phyloP scores from a whole-genome alignment of 2,888 invertebrate species.

The Agonopterix alstromeriana region DNA sequence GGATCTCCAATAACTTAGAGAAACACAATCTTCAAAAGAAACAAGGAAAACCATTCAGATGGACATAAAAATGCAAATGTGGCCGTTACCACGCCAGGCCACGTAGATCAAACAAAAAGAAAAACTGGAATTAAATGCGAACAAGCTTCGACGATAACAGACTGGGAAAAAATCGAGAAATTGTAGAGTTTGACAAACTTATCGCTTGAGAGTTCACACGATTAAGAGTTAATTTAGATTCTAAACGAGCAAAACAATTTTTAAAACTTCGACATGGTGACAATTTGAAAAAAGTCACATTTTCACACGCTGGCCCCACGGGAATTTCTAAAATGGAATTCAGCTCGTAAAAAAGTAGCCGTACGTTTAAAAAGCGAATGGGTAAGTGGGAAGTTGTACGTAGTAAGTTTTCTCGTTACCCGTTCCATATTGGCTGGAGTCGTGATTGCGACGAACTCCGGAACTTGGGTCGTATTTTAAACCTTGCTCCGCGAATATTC shows the following conservation, averaged over 20 bases:
- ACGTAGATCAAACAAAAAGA: too few relatives aligned
- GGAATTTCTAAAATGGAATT: conserved; percentile 15
- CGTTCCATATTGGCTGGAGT: conserved; percentile 24
- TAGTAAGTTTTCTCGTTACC: conserved; percentile 33
- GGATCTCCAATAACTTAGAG: too few relatives aligned
- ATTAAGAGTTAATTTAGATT: background rate
- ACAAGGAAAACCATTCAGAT: too few relatives aligned
- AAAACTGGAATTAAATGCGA: too few relatives aligned
- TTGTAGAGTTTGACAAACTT: too few relatives aligned
- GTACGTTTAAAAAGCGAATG: conserved; percentile 20
- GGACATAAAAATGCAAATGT: too few relatives aligned
- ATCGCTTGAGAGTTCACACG: background rate
- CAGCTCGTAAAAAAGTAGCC: conserved; percentile 17
- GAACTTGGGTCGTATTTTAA: conserved; percentile 28
- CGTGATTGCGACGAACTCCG: conserved; percentile 17
- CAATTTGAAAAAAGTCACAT: background rate
- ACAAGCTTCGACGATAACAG: too few relatives aligned
- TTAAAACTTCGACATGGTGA: too few relatives aligned
- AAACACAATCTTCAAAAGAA: too few relatives aligned
- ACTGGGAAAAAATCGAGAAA: too few relatives aligned
- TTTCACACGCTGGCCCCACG: conserved; percentile 4
- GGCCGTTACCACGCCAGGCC: too few relatives aligned
- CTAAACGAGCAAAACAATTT: background rate
- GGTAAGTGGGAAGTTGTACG: conserved; percentile 23
- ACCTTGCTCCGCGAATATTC: conserved; percentile 18